Evolutionary conservation across 1,140 invertebrate species (phyloP), one percentile per base, ranked within the genome.

Genomic region (Himalopsyche phryganea): DNA sequence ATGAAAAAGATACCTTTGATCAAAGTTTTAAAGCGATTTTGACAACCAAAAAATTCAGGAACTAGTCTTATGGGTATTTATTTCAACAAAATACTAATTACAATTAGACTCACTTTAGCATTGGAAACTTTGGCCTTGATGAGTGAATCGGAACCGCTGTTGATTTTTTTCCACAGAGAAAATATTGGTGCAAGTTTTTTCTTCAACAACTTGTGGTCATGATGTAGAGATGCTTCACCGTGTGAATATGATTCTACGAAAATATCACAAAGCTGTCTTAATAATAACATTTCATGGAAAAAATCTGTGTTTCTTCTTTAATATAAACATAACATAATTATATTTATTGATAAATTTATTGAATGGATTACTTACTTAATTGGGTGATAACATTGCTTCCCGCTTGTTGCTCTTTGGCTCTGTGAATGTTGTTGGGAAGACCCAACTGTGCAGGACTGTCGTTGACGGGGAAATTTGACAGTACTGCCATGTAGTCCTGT

Each of bases 151-250:
- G 58, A 28, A 11, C 55, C 51, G 17, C 23, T 58, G 50, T 65
- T 65, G 9, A 65, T 46, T 56, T 61, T 61, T 47, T 65, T 65
- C 63, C 63, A 65, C 9, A 65, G 28, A 6, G 50, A 48, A 7
- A 65, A 45, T 19, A 61, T 54, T 9, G 63, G 63, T 32, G 50
- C 9, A 36, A 65, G 28, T 44, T 56, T 61, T 32, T 61, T 65
- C 38, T 55, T 58, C 50, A 55, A 51, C 4, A 42, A 40, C 46
- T 58, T 58, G 38, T 59, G 58, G 19, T 60, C 50, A 11, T 15
- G 40, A 35, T 50, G 20, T 10, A 42, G 18, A 33, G 46, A 44
- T 44, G 44, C 38, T 18, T 52, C 45, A 17, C 42, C 56, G 17
- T 52, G 49, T 17, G 36, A 33, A 23, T 58, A 58, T 11, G 45